These are phyloP conservation scores for Ceratotherium simum DNA, from an alignment of 2,113 vertebrate genomes.

Conservation along the genomic window DNA sequence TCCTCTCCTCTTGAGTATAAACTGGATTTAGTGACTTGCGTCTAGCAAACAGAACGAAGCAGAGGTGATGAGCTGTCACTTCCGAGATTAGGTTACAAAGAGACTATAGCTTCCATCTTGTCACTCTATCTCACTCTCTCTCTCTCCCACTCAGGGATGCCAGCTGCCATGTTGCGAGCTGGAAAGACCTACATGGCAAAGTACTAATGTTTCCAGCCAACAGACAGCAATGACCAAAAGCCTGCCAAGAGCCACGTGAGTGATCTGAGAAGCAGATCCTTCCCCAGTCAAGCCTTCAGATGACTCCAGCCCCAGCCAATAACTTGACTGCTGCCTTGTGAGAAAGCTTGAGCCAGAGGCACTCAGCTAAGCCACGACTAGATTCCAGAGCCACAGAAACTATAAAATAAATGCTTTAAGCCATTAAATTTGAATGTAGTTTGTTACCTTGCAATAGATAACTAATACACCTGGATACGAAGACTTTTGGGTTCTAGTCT, in stretches of 20 bases:
- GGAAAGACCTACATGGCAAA: neutral
- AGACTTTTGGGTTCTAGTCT: neutral
- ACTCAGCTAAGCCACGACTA: neutral
- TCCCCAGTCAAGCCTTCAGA: neutral
- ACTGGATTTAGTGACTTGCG: neutral
- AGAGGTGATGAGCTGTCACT: neutral
- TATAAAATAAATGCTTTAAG: neutral
- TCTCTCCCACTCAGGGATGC: neutral
- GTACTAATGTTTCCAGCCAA: neutral
- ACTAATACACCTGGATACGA: neutral
- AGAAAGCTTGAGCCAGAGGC: neutral
- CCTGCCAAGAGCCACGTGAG: neutral
- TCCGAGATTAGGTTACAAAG: constrained; percentile 14
- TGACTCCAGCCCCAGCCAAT: neutral
- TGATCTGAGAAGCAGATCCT: neutral
- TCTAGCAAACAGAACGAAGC: neutral
- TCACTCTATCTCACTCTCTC: neutral
- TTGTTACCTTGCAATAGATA: neutral
- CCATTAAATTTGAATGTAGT: neutral
- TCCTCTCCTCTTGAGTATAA: neutral
- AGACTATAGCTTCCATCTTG: neutral
- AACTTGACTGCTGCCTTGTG: neutral
- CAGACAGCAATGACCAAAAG: neutral
- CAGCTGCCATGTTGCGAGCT: neutral
- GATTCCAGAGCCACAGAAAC: neutral